These are phyloP conservation scores for Muscicapa adusta DNA, from an alignment of 2,113 vertebrate species.

Conservation along the genomic window DNA sequence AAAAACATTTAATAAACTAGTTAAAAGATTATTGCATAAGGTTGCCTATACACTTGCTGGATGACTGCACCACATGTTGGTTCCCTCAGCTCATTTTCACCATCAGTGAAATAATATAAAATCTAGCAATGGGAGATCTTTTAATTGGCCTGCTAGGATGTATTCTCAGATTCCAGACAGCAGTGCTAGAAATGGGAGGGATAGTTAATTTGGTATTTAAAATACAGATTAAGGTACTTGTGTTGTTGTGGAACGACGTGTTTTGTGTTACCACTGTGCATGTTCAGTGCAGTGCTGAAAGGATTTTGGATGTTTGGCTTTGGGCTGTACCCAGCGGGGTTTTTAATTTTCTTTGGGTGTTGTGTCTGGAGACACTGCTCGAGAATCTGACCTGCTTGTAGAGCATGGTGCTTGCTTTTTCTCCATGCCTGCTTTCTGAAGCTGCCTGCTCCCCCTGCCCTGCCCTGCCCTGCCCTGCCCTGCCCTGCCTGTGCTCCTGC, in stretches of 20 bases:
- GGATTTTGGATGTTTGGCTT: neutral
- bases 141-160: neutral
- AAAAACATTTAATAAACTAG: conserved; percentile 38
- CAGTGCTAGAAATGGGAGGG: neutral
- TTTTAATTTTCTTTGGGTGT: neutral
- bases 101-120: neutral
- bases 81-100: neutral
- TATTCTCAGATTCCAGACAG: neutral
- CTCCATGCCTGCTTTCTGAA: neutral
- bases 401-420: neutral
- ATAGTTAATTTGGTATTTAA: neutral
- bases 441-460: neutral
- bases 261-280: neutral
- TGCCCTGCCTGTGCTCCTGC: neutral
- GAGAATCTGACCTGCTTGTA: neutral
- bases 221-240: neutral
- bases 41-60: neutral
- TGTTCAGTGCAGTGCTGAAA: neutral
- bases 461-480: too few species aligned
- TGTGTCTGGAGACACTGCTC: neutral
- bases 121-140: neutral
- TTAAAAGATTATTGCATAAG: conserved; percentile 3
- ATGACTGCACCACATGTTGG: neutral
- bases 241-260: neutral
- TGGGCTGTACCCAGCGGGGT: neutral